Evolutionary conservation across 23 tunicate species (phyloP).

Genomic region (Clavelina lepadiformis): DNA sequence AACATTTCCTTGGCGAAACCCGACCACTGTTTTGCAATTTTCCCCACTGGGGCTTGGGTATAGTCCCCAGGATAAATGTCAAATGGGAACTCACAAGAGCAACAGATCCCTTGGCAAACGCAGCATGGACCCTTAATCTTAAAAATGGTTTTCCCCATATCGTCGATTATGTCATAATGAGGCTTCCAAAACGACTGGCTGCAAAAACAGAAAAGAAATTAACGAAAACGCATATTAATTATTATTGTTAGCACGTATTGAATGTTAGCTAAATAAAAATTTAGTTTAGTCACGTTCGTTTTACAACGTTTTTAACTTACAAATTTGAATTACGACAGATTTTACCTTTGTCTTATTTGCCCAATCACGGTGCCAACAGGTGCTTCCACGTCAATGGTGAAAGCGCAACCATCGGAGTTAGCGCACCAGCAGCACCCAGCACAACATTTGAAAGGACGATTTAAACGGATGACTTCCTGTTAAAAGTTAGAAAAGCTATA

Average conservation of each 20-base stretch:
- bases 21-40: conserved; percentile 48
- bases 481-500: background rate
- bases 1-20: conserved; percentile 72
- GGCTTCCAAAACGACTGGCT: conserved; percentile 76
- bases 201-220: no score
- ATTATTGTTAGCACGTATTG: no score
- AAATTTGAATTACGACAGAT: no score
- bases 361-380: conserved; percentile 68
- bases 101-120: conserved; percentile 68
- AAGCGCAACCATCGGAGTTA: conserved; percentile 50
- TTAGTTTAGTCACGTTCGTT: no score
- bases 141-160: conserved; percentile 26
- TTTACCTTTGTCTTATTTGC: conserved; percentile 44
- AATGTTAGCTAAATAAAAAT: no score
- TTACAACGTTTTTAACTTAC: no score
- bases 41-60: conserved; percentile 29
- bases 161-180: conserved; percentile 47
- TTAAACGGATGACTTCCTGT: conserved; percentile 58
- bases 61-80: conserved; percentile 53
- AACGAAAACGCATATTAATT: no score
- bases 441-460: conserved; percentile 71
- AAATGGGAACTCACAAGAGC: conserved; percentile 75
- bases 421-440: conserved; percentile 87
- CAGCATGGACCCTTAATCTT: conserved; percentile 83
- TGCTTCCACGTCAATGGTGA: conserved; percentile 47